Conservation (phyloP, 1,140 invertebrate genomes). For the Eumaeus atala region DNA sequence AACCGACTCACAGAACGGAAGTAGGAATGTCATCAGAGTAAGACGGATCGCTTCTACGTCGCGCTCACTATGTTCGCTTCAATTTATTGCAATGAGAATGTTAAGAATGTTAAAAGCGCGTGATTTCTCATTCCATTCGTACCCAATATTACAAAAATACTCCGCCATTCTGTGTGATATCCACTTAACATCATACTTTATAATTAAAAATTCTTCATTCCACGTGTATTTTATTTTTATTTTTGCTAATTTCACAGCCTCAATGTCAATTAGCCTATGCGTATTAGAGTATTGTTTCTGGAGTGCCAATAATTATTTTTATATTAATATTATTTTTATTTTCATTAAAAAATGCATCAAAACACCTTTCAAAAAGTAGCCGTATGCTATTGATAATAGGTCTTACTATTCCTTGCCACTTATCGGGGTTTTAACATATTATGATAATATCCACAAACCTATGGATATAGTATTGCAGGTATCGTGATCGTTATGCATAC, state of each 20-base stretch:
- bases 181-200: conserved; percentile 51
- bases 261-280: conserved; percentile 73
- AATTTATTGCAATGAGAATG: conserved; percentile 23
- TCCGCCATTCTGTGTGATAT: conserved; percentile 38
- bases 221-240: conserved; percentile 65
- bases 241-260: conserved; percentile 73
- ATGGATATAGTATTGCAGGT: conserved; percentile 33
- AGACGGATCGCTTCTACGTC: conserved; percentile 16
- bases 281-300: conserved; percentile 72
- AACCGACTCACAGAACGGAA: conserved; percentile 43
- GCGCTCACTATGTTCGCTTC: conserved; percentile 15
- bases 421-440: conserved; percentile 45
- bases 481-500: conserved; percentile 12
- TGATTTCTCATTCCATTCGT: conserved; percentile 36
- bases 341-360: conserved; percentile 70
- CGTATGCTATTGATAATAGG: conserved; percentile 67
- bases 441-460: conserved; percentile 35
- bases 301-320: conserved; percentile 68
- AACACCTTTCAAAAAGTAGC: conserved; percentile 71
- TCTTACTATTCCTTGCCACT: conserved; percentile 57
- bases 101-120: conserved; percentile 22
- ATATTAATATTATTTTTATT: conserved; percentile 55
- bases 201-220: conserved; percentile 53
- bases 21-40: conserved; percentile 40
- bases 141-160: conserved; percentile 38